phyloP scores from a whole-genome alignment of 2,113 vertebrate genomes.

The Abramis brama region DNA sequence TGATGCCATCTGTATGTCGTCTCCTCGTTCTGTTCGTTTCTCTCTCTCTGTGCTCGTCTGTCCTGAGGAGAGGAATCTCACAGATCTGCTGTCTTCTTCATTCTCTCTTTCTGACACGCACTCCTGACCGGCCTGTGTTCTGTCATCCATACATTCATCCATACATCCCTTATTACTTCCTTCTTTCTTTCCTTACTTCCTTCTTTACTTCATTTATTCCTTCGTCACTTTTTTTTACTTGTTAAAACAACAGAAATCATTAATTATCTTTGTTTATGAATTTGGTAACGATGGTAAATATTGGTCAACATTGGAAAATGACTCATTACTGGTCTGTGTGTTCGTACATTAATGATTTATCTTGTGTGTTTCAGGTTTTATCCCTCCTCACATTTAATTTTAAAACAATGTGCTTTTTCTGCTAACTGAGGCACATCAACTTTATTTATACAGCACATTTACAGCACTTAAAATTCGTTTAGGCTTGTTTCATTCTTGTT shows the following conservation, averaged over 20 bases:
- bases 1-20: slow-evolving; percentile 7
- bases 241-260: not conserved
- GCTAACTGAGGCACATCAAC: not conserved
- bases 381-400: not conserved
- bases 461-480: not conserved
- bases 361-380: not conserved
- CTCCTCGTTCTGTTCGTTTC: slow-evolving; percentile 50
- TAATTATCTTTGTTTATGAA: not conserved
- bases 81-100: not conserved
- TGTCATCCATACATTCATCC: not conserved
- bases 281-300: not conserved
- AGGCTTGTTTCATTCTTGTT: not conserved
- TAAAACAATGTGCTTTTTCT: not conserved
- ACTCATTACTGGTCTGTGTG: not conserved
- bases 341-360: not conserved
- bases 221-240: not conserved
- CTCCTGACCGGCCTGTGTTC: slow-evolving; percentile 5
- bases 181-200: not conserved
- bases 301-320: not conserved
- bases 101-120: not conserved
- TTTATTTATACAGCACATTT: not conserved
- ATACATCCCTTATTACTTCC: not conserved
- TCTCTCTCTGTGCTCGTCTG: slow-evolving; percentile 49
- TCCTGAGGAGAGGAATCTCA: not conserved
- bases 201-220: not conserved